phyloP scores from a whole-genome alignment of 2,797 vertebrate genomes.

The Fundulus diaphanus region DNA sequence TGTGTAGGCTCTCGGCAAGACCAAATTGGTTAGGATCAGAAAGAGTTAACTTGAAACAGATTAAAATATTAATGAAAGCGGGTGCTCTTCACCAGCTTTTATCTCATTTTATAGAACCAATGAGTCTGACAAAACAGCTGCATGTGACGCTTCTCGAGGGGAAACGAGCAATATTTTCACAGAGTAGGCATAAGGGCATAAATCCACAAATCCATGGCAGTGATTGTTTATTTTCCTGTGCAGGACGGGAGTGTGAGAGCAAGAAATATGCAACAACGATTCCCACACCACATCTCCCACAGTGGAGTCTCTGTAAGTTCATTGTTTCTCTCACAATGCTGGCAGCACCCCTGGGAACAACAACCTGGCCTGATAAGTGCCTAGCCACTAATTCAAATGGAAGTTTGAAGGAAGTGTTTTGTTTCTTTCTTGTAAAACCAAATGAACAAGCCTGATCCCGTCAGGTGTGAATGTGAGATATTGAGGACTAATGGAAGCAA shows the following conservation, averaged over 20 bases:
- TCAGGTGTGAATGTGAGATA: conserved; percentile 54
- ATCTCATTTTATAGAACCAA: background rate
- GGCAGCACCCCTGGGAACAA: conserved; percentile 47
- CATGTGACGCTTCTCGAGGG: background rate
- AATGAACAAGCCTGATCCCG: conserved; percentile 43
- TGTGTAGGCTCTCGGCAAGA: background rate
- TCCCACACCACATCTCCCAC: conserved; percentile 61
- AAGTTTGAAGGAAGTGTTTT: conserved; percentile 21
- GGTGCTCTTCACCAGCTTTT: background rate
- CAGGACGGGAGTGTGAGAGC: conserved; percentile 41
- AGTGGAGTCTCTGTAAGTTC: conserved; percentile 54
- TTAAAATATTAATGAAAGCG: background rate
- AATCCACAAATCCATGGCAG: conserved; percentile 21
- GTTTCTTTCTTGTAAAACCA: conserved; percentile 17
- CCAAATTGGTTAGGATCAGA: background rate
- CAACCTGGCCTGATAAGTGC: conserved; percentile 47
- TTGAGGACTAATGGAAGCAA: conserved; percentile 32
- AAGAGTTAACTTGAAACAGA: background rate
- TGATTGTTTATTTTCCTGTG: conserved; percentile 51
- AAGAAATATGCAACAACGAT: conserved; percentile 64
- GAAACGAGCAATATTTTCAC: conserved; percentile 8
- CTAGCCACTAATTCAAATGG: conserved; percentile 35
- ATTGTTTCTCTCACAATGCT: conserved; percentile 72
- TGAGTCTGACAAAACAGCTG: background rate
- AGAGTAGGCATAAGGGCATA: conserved; percentile 13